Evolutionary conservation across 2,797 vertebrate genomes (phyloP), one percentile per base, ranked within the genome.

Genomic region (Picus viridis): DNA sequence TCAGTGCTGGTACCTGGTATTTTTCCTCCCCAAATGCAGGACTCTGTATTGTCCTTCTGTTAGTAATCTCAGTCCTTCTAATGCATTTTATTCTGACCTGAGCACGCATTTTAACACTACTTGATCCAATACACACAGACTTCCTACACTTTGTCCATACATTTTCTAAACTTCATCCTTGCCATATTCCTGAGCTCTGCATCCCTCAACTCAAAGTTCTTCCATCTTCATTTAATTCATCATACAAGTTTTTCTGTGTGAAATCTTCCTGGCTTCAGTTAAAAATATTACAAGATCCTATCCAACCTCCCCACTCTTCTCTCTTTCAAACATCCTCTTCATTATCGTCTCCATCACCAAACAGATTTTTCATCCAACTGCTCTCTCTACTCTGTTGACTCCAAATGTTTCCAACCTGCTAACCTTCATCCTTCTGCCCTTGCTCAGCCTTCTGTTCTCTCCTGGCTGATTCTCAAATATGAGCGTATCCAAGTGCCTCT

Each of bases 311-410:
- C 26, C n/a, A 73, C 74, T 79, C 62, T 58, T 84, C 71, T 58
- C 58, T 85, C 71, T 92, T 94, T 92, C 77, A 81, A 82, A 88
- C 58, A 95, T 91, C 92, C 65, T 91, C 79, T 92, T 94, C 89
- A 76, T 94, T 96, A 93, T 93, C 70, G 5, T 94, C 85, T 94
- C 79, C 93, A 92, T 86, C 92, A 94, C 70, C 89, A 95, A 92
- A 94, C 93, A 94, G 87, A 94, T 96, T 96, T 96, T 93, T 89
- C 76, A 92, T 94, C 95, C 96, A 96, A 96, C 85, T 96, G 95
- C 91, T 95, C 86, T 90, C 91, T 91, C 95, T 96, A 92, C 67
- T 92, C 85, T 94, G 87, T 95, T 94, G 94, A 94, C 82, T 96
- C 56, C 77, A 89, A 96, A 92, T 94, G 88, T 92, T 94, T 96